Percentiles rank a stretch among this genome's conserved stretches.
phyloP scores from a whole-genome alignment of 2,113 vertebrate genomes.

The Neolamprologus caudopunctatus region DNA sequence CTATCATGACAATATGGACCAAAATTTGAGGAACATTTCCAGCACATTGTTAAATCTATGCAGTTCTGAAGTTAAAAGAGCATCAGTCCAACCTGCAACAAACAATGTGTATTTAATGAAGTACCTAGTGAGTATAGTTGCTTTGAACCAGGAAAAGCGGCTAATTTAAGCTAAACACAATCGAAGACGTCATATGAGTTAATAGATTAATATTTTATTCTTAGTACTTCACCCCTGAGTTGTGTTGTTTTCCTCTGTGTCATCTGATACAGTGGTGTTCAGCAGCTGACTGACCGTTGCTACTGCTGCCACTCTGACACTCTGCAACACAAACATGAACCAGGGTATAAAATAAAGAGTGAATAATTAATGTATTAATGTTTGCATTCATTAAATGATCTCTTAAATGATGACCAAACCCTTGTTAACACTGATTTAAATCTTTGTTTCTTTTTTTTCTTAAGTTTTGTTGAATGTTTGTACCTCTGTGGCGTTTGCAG shows the following conservation, averaged over 20 bases:
- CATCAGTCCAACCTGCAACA: background rate
- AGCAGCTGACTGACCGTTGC: constrained; percentile 34
- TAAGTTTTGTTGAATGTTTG: background rate
- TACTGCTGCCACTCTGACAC: background rate
- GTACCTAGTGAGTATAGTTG: background rate
- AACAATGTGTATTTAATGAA: background rate
- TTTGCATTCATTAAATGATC: background rate
- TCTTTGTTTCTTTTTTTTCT: background rate
- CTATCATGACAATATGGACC: background rate
- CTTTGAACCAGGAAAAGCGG: background rate
- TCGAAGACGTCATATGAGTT: background rate
- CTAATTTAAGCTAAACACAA: background rate
- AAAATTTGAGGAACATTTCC: background rate
- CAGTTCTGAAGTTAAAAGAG: background rate
- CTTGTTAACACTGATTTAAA: background rate
- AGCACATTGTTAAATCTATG: background rate
- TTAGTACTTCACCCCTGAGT: constrained; percentile 7
- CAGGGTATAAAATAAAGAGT: background rate
- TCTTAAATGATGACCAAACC: background rate
- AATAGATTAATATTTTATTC: background rate
- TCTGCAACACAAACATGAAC: background rate
- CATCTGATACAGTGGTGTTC: background rate
- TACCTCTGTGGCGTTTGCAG: background rate
- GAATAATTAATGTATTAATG: background rate
- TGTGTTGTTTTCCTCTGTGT: constrained; percentile 20